Conservation (phyloP, 2,113 vertebrate species). For the Saguinus imperator region DNA sequence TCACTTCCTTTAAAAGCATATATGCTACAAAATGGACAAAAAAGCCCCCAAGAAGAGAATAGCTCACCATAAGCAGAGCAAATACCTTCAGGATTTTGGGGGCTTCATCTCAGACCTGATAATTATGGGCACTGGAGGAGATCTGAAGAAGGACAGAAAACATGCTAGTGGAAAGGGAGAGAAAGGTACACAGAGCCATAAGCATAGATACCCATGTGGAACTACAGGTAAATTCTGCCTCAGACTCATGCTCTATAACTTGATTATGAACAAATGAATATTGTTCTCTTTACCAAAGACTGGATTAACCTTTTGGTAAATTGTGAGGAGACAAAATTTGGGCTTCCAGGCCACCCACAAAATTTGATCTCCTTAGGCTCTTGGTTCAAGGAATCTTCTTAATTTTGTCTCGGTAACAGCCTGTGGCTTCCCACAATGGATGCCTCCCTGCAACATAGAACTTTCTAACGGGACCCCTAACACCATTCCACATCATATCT, state of each 20-base stretch:
- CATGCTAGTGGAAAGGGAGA: background rate
- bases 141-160: background rate
- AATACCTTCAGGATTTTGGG: background rate
- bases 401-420: background rate
- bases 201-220: background rate
- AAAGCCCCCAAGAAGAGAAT: background rate
- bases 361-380: background rate
- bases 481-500: background rate
- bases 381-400: background rate
- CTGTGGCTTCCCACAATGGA: background rate
- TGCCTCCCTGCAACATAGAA: background rate
- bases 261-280: background rate
- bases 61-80: background rate
- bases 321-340: background rate
- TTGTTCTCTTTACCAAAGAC: background rate
- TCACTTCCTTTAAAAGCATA: constrained; percentile 27
- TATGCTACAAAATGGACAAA: background rate
- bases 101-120: background rate
- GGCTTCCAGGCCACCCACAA: background rate
- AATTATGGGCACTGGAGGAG: background rate
- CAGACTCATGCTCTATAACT: background rate
- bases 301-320: background rate
- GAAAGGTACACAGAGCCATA: background rate
- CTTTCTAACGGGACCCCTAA: background rate
- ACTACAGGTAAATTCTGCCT: background rate